These are phyloP conservation scores for Entomobrya multifasciata DNA, from an alignment of 2,888 invertebrate species.

Conservation along the genomic window DNA sequence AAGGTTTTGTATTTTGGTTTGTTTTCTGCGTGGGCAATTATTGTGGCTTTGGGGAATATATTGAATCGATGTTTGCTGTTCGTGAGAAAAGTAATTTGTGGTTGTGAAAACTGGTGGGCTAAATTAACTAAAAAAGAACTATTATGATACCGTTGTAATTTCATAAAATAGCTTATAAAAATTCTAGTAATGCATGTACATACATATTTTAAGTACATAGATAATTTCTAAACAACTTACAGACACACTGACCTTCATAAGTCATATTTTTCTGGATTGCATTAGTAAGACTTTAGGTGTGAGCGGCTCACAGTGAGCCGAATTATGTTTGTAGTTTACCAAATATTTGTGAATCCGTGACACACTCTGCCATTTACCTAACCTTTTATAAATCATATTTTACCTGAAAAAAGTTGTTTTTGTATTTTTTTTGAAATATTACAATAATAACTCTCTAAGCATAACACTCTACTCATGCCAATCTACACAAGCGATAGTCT, in stretches of 20 bases:
- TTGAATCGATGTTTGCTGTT: slow-evolving; percentile 20
- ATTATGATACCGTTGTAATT: too few relatives aligned
- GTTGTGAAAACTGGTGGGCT: slow-evolving; percentile 39
- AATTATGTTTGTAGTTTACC: too few relatives aligned
- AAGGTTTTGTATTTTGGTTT: too few relatives aligned
- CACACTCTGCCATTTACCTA: slow-evolving; percentile 45
- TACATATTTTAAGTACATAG: too few relatives aligned
- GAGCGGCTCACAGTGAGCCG: too few relatives aligned
- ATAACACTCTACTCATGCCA: background rate
- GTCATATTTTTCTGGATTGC: slow-evolving; percentile 48
- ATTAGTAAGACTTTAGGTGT: too few relatives aligned
- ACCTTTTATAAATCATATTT: slow-evolving; percentile 17
- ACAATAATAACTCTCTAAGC: background rate
- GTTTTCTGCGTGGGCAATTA: slow-evolving; percentile 5
- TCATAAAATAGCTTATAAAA: too few relatives aligned
- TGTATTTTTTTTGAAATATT: too few relatives aligned
- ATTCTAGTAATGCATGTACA: too few relatives aligned
- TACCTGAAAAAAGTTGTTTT: background rate
- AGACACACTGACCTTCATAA: too few relatives aligned
- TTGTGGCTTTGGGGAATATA: slow-evolving; percentile 5
- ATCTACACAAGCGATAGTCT: slow-evolving; percentile 37
- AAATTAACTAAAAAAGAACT: background rate
- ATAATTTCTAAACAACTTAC: too few relatives aligned
- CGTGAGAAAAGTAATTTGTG: slow-evolving; percentile 62
- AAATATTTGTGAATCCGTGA: slow-evolving; percentile 49